These are phyloP conservation scores for Phocoena sinus DNA, from an alignment of 2,113 vertebrate species.

Conservation along the genomic window DNA sequence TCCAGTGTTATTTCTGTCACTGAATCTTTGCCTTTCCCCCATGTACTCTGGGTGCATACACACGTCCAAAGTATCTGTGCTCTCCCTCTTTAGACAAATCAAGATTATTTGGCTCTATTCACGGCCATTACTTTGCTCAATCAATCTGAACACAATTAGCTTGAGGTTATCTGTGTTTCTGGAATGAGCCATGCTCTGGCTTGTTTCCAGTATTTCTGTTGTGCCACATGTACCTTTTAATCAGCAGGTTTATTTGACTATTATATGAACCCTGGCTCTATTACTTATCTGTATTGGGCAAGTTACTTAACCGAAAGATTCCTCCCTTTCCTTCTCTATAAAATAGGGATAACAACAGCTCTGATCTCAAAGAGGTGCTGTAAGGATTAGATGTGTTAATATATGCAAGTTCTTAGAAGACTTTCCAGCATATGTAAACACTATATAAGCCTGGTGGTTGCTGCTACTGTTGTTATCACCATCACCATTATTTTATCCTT, in stretches of 20 bases:
- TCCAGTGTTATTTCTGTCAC: background rate
- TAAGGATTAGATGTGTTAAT: background rate
- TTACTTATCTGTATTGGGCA: background rate
- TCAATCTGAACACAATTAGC: background rate
- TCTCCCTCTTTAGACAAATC: background rate
- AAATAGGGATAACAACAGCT: background rate
- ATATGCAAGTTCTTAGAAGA: background rate
- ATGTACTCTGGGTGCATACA: background rate
- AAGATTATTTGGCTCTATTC: background rate
- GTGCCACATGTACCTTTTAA: background rate
- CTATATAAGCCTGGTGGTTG: background rate
- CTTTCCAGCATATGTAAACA: background rate
- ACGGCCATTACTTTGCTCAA: background rate
- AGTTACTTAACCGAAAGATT: background rate
- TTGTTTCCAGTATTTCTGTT: slow-evolving; percentile 9
- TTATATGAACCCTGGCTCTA: background rate
- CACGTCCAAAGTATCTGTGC: background rate
- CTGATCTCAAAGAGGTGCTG: background rate
- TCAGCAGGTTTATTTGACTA: background rate
- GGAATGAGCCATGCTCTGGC: background rate
- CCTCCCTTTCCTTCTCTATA: background rate
- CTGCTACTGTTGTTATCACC: background rate
- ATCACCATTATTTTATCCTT: background rate
- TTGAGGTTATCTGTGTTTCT: background rate
- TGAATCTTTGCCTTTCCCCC: background rate